Evolutionary conservation across 2,797 vertebrate species (phyloP).

Genomic region (Notoglanidium macrostoma): DNA sequence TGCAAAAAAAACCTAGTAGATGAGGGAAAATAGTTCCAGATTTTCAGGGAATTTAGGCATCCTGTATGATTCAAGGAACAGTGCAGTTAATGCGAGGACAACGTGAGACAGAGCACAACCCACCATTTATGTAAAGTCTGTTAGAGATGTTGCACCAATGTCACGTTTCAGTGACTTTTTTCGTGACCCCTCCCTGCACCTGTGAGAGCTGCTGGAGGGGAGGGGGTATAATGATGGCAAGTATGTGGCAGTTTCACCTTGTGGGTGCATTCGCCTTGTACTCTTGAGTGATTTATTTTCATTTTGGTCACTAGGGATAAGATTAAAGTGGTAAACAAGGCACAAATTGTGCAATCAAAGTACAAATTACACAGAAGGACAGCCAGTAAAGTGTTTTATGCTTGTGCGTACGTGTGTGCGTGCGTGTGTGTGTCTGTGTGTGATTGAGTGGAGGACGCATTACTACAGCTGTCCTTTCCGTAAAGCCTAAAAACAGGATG

Average conservation of each 20-base stretch:
- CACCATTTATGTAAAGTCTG: neutral
- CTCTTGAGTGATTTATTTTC: neutral
- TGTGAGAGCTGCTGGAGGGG: neutral
- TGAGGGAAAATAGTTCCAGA: neutral
- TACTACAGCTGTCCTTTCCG: slow-evolving; percentile 6
- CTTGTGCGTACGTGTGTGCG: neutral
- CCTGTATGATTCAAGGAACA: neutral
- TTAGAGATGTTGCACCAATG: neutral
- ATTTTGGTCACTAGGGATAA: neutral
- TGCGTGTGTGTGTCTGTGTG: neutral
- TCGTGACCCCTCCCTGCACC: neutral
- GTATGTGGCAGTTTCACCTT: neutral
- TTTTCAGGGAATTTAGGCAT: neutral
- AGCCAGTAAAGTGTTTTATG: neutral
- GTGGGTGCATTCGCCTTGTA: neutral
- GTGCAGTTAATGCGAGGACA: neutral
- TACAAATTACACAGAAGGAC: neutral
- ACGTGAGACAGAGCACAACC: neutral
- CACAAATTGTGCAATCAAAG: too few relatives aligned
- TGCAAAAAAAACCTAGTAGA: too few relatives aligned
- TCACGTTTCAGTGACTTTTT: neutral
- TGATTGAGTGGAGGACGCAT: neutral
- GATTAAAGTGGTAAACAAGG: neutral
- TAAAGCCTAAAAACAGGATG: slow-evolving; percentile 24
- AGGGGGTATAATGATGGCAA: neutral